These are phyloP conservation scores for Corythoichthys intestinalis DNA, from an alignment of 2,113 vertebrate species.

Conservation along the genomic window DNA sequence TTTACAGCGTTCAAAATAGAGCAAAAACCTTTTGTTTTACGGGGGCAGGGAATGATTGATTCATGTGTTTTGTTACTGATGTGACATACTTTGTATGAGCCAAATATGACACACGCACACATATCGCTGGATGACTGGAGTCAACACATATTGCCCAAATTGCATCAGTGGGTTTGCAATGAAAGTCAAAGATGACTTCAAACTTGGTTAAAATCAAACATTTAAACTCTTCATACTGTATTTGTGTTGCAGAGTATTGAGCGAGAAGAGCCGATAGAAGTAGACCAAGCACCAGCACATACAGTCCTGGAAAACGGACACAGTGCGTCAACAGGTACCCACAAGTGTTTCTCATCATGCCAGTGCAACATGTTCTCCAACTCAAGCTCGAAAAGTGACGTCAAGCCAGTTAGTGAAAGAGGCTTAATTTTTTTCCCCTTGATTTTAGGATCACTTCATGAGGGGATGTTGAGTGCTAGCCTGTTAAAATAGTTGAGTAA, in stretches of 20 bases:
- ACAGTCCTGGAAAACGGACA: slow-evolving; percentile 67
- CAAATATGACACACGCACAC: not conserved
- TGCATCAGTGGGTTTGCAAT: not conserved
- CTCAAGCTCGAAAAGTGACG: not conserved
- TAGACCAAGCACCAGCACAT: slow-evolving; percentile 53
- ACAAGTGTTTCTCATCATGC: not conserved
- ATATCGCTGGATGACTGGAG: not conserved
- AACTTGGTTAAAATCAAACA: slow-evolving; percentile 7
- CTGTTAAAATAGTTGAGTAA: slow-evolving; percentile 13
- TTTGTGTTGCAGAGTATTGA: slow-evolving; percentile 70
- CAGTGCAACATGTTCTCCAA: slow-evolving; percentile 7
- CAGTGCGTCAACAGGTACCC: slow-evolving; percentile 54
- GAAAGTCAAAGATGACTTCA: slow-evolving; percentile 28
- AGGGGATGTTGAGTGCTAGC: not conserved
- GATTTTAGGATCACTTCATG: not conserved
- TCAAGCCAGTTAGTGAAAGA: slow-evolving; percentile 2
- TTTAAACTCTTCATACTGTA: not conserved
- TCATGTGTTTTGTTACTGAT: not conserved
- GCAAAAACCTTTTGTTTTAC: too few species aligned
- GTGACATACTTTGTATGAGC: not conserved
- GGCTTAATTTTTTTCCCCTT: too few species aligned
- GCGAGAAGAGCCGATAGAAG: slow-evolving; percentile 72
- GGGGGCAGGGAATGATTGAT: not conserved
- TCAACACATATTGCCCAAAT: not conserved
- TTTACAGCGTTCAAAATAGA: too few species aligned